A percentile compares a stretch with the other conserved stretches of the same genome.
These are phyloP conservation scores for Drosophila oshimai DNA, from an alignment of 1,140 invertebrate species.

Conservation along the genomic window DNA sequence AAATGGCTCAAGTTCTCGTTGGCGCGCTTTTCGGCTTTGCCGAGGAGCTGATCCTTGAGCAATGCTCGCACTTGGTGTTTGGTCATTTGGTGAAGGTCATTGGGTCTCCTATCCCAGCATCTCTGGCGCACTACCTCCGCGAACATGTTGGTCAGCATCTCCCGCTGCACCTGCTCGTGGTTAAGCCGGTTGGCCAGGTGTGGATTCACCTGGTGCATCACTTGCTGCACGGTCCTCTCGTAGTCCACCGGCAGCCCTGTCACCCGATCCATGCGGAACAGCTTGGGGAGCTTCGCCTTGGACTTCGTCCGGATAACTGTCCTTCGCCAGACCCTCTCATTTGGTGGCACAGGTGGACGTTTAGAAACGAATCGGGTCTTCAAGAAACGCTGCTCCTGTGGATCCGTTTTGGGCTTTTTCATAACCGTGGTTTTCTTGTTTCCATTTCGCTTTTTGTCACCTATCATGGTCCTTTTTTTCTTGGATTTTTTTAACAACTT, in stretches of 20 bases:
- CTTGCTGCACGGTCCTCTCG: constrained; percentile 45
- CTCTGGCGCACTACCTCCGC: not conserved
- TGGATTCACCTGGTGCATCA: constrained; percentile 62
- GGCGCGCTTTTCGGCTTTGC: not conserved
- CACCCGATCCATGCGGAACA: constrained; percentile 44
- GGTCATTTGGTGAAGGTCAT: no score
- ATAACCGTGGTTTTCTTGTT: not conserved
- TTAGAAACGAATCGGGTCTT: not conserved
- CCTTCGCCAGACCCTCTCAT: constrained; percentile 26
- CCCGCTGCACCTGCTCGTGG: constrained; percentile 18
- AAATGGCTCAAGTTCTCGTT: constrained; percentile 22
- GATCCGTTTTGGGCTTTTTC: constrained; percentile 1
- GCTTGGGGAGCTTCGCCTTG: constrained; percentile 15
- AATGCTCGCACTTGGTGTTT: constrained; percentile 1
- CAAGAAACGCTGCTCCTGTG: constrained; percentile 2
- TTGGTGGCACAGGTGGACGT: not conserved
- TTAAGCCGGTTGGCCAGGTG: not conserved
- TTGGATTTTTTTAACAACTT: not conserved
- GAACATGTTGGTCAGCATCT: constrained; percentile 18
- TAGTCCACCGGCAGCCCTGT: constrained; percentile 59
- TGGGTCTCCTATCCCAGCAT: not conserved
- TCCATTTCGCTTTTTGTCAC: no score
- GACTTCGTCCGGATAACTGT: constrained; percentile 27
- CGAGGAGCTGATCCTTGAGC: not conserved
- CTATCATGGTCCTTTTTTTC: not conserved